A percentile compares a stretch with the other conserved stretches of the same genome.
Evolutionary conservation across 2,797 vertebrate genomes (phyloP).

Genomic region (Chromis chromis): DNA sequence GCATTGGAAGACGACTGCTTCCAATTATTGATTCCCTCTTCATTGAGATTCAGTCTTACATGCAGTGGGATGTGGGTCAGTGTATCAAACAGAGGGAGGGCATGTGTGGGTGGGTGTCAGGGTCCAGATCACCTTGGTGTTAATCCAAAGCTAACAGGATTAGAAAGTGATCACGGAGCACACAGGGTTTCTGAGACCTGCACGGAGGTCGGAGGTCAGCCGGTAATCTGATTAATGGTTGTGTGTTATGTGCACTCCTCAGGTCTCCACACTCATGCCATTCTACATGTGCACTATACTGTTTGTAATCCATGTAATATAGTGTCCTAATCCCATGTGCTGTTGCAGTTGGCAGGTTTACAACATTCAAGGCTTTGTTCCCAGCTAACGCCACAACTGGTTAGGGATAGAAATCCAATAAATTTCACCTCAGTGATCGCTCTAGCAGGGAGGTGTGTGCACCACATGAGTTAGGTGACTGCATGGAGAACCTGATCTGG

Average conservation of each 20-base stretch:
- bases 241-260: conserved; percentile 8
- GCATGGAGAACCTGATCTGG: conserved; percentile 20
- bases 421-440: conserved; percentile 48
- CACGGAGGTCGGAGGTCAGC: conserved; percentile 48
- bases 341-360: conserved; percentile 40
- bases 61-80: not conserved
- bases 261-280: not conserved
- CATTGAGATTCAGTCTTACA: conserved; percentile 40
- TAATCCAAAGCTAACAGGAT: conserved; percentile 72
- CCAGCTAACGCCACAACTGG: conserved; percentile 42
- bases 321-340: conserved; percentile 17
- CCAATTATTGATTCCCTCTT: conserved; percentile 42
- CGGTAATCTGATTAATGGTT: conserved; percentile 60
- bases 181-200: conserved; percentile 41
- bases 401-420: conserved; percentile 38
- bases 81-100: conserved; percentile 15
- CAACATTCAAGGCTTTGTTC: conserved; percentile 20
- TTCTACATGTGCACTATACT: not conserved
- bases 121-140: conserved; percentile 53
- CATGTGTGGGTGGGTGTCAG: conserved; percentile 25
- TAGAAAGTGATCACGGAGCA: conserved; percentile 68
- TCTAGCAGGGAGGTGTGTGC: conserved; percentile 11
- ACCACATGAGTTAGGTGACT: conserved; percentile 41
- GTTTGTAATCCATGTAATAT: conserved; percentile 35
- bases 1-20: not conserved